These are phyloP conservation scores for Noturus placidus DNA, from an alignment of 2,113 vertebrate species.

Conservation along the genomic window DNA sequence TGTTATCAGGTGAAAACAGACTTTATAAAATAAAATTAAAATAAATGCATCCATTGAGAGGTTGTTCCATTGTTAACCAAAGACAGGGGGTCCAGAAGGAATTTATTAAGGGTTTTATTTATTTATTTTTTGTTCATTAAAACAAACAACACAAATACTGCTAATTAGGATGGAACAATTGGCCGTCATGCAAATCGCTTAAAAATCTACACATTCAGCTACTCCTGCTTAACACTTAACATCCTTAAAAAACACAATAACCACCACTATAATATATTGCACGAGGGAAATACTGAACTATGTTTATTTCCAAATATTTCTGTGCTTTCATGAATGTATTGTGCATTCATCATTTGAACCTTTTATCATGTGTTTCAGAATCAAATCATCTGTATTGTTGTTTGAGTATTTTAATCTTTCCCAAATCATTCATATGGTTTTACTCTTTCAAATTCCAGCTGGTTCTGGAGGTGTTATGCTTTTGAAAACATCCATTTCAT, in stretches of 20 bases:
- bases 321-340: neutral
- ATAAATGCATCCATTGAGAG: neutral
- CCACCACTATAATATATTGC: neutral
- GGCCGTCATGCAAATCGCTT: neutral
- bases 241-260: neutral
- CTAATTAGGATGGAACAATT: neutral
- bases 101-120: neutral
- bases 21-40: neutral
- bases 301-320: neutral
- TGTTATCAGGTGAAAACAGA: constrained; percentile 24
- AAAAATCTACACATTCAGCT: neutral
- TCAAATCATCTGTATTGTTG: neutral
- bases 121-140: neutral
- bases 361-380: neutral
- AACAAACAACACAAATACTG: neutral
- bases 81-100: neutral
- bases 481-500: constrained; percentile 9
- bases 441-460: neutral
- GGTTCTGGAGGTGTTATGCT: neutral
- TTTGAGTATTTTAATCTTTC: neutral
- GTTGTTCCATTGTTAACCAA: neutral
- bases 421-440: neutral
- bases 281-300: neutral
- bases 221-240: neutral
- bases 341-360: neutral